A percentile compares a stretch with the other conserved stretches of the same genome.
Evolutionary conservation across 2,888 invertebrate genomes (phyloP).

Genomic region (Hemistola chrysoprasaria): DNA sequence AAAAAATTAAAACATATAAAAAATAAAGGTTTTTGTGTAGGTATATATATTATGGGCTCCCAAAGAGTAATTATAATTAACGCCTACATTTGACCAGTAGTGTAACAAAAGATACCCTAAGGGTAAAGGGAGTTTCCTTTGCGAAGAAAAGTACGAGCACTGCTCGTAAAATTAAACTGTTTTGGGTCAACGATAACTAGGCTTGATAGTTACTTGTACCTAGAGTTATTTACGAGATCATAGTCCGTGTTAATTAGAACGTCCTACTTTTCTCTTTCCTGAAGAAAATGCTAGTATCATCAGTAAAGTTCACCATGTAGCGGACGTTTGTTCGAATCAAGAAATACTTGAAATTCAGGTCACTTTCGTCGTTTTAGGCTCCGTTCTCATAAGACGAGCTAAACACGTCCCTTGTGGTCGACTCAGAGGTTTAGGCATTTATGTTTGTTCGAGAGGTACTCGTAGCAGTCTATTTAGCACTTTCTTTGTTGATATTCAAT

Average conservation of each 20-base stretch:
- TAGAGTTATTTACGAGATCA: slow-evolving; percentile 1
- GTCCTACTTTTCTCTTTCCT: not conserved
- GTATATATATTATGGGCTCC: no score
- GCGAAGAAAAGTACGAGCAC: slow-evolving; percentile 4
- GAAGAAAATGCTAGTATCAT: not conserved
- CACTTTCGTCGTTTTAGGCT: no score
- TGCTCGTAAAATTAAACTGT: slow-evolving; percentile 12
- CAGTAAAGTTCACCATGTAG: slow-evolving; percentile 2
- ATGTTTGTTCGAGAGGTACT: not conserved
- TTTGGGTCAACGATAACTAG: slow-evolving; percentile 14
- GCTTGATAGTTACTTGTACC: slow-evolving; percentile 1
- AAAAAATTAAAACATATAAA: no score
- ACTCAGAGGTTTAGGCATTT: no score
- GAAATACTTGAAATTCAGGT: not conserved
- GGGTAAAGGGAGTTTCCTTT: slow-evolving; percentile 1
- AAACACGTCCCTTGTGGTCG: no score
- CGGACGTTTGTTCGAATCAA: not conserved
- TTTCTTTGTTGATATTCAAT: no score
- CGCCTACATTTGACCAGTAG: no score
- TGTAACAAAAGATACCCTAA: no score
- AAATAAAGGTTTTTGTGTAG: no score
- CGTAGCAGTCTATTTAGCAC: not conserved
- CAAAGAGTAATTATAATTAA: no score
- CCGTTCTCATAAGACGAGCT: no score
- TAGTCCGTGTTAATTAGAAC: slow-evolving; percentile 6